Conservation (phyloP, 2,113 vertebrate genomes). For the Cisticola juncidis region DNA sequence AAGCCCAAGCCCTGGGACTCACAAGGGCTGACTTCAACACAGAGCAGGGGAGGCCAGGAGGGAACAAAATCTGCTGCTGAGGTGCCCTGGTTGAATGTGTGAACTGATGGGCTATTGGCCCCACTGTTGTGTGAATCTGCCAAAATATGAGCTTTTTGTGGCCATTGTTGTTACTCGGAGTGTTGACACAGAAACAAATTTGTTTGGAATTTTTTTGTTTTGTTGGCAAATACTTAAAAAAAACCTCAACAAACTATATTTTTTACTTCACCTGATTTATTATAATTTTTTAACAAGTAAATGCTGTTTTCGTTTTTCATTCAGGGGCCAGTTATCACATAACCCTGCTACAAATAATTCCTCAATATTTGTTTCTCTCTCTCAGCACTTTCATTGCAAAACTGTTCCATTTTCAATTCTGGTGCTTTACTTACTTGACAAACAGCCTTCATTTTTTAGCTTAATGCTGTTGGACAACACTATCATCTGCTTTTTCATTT, state of each 20-base stretch:
- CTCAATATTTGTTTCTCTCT: neutral
- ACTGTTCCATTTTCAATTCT: neutral
- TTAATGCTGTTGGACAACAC: neutral
- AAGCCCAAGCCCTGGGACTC: neutral
- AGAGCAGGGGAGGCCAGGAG: neutral
- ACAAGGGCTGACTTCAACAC: rapidly evolving
- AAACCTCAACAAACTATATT: neutral
- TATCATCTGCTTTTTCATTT: slow-evolving; percentile 3
- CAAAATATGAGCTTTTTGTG: neutral
- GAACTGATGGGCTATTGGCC: neutral
- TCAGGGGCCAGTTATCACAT: neutral
- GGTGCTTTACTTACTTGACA: neutral
- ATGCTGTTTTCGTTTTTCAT: neutral
- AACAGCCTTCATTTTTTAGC: neutral
- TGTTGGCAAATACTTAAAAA: neutral
- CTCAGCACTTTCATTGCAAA: neutral
- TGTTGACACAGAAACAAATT: neutral
- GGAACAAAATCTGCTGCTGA: neutral
- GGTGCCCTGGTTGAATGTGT: neutral
- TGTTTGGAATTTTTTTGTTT: neutral
- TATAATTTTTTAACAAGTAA: neutral
- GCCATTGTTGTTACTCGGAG: neutral
- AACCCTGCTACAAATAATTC: neutral
- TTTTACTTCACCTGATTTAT: neutral
- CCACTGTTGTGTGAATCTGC: neutral